A percentile compares a stretch with the other conserved stretches of the same genome.
These are phyloP conservation scores for Ophion obscuratus DNA, from an alignment of 2,888 invertebrate genomes.

Conservation along the genomic window DNA sequence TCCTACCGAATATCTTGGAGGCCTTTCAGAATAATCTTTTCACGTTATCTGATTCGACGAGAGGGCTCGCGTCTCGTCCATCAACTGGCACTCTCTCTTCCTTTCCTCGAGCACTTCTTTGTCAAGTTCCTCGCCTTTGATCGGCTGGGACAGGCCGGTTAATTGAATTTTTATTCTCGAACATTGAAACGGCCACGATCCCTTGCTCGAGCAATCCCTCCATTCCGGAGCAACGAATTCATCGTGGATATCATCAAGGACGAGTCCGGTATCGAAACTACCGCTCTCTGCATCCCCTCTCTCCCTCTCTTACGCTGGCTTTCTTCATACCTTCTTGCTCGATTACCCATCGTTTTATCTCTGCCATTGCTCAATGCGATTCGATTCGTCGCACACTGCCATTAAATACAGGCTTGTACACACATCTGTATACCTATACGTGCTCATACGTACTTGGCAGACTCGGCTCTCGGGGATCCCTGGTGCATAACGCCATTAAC, in stretches of 20 bases:
- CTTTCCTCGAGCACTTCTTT: background rate
- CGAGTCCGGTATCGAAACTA: conserved; percentile 32
- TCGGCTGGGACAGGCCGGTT: conserved; percentile 73
- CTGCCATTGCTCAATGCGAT: conserved; percentile 25
- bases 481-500: conserved; percentile 39
- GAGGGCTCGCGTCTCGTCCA: conserved; percentile 1
- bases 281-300: background rate
- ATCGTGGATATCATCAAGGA: conserved; percentile 25
- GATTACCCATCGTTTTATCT: conserved; percentile 27
- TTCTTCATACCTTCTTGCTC: background rate
- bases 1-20: conserved; percentile 4
- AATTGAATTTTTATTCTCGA: conserved; percentile 75
- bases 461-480: conserved; percentile 14
- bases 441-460: conserved; percentile 1
- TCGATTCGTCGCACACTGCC: conserved; percentile 31
- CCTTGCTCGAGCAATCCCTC: background rate
- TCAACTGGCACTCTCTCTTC: background rate
- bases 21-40: conserved; percentile 10
- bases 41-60: conserved; percentile 14
- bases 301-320: background rate
- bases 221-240: conserved; percentile 24
- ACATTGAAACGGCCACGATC: background rate
- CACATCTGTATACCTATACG: background rate
- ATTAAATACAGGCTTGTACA: conserved; percentile 17
- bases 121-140: background rate